Base-by-base conservation (phyloP, 1,140 invertebrate genomes). In the Augochlora pura region DNA sequence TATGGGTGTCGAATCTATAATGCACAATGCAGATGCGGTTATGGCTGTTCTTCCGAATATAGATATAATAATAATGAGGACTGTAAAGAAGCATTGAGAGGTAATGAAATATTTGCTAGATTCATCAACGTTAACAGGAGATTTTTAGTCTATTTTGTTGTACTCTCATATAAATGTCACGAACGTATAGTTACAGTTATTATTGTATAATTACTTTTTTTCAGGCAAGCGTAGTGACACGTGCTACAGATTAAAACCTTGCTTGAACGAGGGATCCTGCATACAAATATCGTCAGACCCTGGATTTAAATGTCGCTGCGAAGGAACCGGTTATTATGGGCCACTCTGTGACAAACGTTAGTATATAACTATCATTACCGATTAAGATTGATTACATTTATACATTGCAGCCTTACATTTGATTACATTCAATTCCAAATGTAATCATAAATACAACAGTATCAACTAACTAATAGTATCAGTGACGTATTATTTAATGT, bases 261-360 rank as follows among this genome's bases (percentile, higher is more conserved):
- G 96, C 86, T 52, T 94, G 67, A 93, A 96, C 82, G 91, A 92
- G 39, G 96, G 96, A 2, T 94, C 93, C 0, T 97, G 96, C 87
- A 95, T 94, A 62, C 96, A 97, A 92, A 95, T 95, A 38, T 94
- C 94, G 2, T 94, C 94, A 75, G 93, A 94, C 16, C 95, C 95
- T 9, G 95, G 95, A 49, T 97, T 94, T 88, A 94, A 94, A 89
- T 97, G 96, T 88, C 92, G 94, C 82, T 97, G 96, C 89, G 95
- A 96, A 87, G 95, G 96, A 72, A 96, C 96, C 60, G 96, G 96
- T 65, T 96, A 93, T 88, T 96, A 95, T 88, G 96, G 96, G 27
- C 91, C 92, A 69, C 92, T 94, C 82, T 97, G 96, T 90, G 94
- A 96, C 86, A 94, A 93, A 93, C 92, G 95, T 96, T 93, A 91